Percentiles rank a stretch among this genome's conserved stretches.
Conservation (phyloP, 2,113 vertebrate genomes). For the Sisor rabdophorus region DNA sequence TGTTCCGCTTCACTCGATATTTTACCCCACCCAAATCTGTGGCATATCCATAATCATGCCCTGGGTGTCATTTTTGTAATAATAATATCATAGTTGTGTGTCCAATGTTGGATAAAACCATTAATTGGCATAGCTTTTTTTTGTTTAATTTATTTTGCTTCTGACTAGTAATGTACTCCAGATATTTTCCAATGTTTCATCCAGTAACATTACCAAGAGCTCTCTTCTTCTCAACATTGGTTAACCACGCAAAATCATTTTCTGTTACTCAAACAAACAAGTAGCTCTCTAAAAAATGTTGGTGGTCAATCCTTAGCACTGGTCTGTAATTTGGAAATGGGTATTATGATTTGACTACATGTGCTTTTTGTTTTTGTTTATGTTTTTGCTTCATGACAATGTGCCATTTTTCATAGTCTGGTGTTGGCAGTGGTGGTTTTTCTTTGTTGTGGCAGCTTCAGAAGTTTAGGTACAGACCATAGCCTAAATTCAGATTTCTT, state of each 20-base stretch:
- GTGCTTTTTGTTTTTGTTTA: slow-evolving; percentile 31
- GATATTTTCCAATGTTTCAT: slow-evolving; percentile 33
- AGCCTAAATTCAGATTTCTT: neutral
- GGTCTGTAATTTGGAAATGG: slow-evolving; percentile 40
- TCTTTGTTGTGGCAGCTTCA: slow-evolving; percentile 51
- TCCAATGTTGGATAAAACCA: neutral
- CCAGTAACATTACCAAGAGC: slow-evolving; percentile 8
- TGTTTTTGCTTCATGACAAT: slow-evolving; percentile 35
- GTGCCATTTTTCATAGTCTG: slow-evolving; percentile 43
- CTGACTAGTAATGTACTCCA: neutral
- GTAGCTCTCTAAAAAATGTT: slow-evolving; percentile 23
- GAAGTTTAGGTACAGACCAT: slow-evolving; percentile 28
- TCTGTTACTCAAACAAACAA: slow-evolving; percentile 28
- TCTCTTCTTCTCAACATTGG: slow-evolving; percentile 12
- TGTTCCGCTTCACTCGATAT: neutral
- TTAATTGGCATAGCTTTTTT: too few relatives aligned
- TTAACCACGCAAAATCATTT: slow-evolving; percentile 29
- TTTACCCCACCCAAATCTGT: neutral
- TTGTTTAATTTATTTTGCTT: too few relatives aligned
- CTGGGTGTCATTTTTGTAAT: neutral
- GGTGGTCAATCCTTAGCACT: slow-evolving; percentile 26
- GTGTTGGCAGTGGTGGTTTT: slow-evolving; percentile 23
- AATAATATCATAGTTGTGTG: neutral
- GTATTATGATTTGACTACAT: slow-evolving; percentile 18
- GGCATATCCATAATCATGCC: neutral